These are phyloP conservation scores for Antedon bifida DNA, from an alignment of 35 echinoderm and acorn worm species.

Conservation along the genomic window DNA sequence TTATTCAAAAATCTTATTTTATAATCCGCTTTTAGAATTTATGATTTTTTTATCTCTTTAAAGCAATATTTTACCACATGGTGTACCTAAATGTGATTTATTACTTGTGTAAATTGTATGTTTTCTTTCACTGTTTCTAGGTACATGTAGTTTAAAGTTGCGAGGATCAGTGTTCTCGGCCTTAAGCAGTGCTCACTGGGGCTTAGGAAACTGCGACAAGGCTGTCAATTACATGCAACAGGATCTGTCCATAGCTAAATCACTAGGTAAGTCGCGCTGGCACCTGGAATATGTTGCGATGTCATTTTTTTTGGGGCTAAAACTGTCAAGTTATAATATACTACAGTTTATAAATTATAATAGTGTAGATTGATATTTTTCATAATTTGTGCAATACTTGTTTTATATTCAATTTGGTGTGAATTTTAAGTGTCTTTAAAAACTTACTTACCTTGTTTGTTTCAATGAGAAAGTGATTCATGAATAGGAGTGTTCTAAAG, in stretches of 20 bases:
- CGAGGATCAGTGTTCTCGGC: constrained; percentile 94
- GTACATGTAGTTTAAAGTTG: constrained; percentile 90
- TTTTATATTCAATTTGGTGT: too few relatives aligned
- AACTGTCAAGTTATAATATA: not conserved
- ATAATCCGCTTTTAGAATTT: too few relatives aligned
- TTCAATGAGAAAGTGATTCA: too few relatives aligned
- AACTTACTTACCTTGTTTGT: too few relatives aligned
- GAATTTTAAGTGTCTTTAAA: too few relatives aligned
- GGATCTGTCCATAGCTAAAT: constrained; percentile 86
- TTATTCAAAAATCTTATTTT: too few relatives aligned
- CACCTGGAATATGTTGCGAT: not conserved
- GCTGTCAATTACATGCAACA: constrained; percentile 90
- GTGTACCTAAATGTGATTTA: not conserved
- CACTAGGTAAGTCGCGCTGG: constrained; percentile 65
- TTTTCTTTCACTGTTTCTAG: constrained; percentile 19
- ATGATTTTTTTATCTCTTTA: too few relatives aligned
- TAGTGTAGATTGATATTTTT: too few relatives aligned
- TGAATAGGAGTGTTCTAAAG: too few relatives aligned
- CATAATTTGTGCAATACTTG: too few relatives aligned
- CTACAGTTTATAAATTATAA: too few relatives aligned
- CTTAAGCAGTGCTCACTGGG: constrained; percentile 97
- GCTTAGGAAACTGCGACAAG: constrained; percentile 82
- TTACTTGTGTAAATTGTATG: not conserved
- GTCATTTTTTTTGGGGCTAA: not conserved
- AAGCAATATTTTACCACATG: too few relatives aligned